These are phyloP conservation scores for chimpanzee (Pan troglodytes) DNA, from an alignment of 2,113 vertebrate species.

Conservation along the genomic window NHGRI_mPanTro3-v2.1_pri NC_086015.1:40951501-40952000, in stretches of 20 bases:
- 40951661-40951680: neutral
- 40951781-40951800: neutral
- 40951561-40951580: neutral
- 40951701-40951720: neutral
- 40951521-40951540: neutral
- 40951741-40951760: neutral
- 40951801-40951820: neutral
- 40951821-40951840: neutral
- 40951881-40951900: neutral
- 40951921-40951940: neutral
- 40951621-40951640: neutral
- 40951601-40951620: neutral
- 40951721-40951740: neutral
- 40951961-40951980: neutral
- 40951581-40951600: neutral
- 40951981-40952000: neutral
- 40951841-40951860: neutral
- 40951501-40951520: neutral
- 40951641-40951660: neutral
- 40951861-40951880: neutral
- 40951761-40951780: neutral
- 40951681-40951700: neutral
- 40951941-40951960: neutral
- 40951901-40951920: neutral
- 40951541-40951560: neutral